These are phyloP conservation scores for Cinara cedri DNA, from an alignment of 2,888 invertebrate species.

Conservation along the genomic window DNA sequence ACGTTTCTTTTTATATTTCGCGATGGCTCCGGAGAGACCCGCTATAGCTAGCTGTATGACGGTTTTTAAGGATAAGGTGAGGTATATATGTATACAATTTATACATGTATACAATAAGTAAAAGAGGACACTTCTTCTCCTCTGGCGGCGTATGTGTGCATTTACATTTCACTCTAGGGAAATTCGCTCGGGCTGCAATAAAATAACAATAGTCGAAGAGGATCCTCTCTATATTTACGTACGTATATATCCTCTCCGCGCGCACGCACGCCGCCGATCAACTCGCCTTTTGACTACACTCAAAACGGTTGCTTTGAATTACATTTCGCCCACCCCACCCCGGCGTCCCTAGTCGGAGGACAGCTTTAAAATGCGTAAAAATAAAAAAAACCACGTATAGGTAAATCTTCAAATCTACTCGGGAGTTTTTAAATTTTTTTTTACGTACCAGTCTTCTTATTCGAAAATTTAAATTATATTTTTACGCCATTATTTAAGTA, in stretches of 20 bases:
- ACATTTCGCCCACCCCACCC: slow-evolving; percentile 1
- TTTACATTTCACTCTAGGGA: slow-evolving; percentile 56
- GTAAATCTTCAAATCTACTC: too few species aligned
- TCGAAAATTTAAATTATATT: too few species aligned
- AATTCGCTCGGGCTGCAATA: slow-evolving; percentile 48
- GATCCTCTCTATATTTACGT: too few species aligned
- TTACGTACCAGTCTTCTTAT: too few species aligned
- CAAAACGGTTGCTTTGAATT: slow-evolving; percentile 40
- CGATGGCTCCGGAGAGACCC: slow-evolving; percentile 35
- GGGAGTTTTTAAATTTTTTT: too few species aligned
- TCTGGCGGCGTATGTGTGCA: slow-evolving; percentile 5
- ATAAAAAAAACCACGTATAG: background rate
- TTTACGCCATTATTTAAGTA: too few species aligned
- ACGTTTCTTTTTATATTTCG: slow-evolving; percentile 38
- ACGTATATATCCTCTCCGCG: background rate
- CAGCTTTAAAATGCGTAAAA: background rate
- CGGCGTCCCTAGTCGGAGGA: too few species aligned
- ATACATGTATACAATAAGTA: too few species aligned
- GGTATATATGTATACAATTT: background rate
- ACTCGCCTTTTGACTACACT: slow-evolving; percentile 28
- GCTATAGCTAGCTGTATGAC: background rate
- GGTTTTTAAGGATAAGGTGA: slow-evolving; percentile 34
- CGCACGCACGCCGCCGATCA: slow-evolving; percentile 28
- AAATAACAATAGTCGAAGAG: slow-evolving; percentile 56
- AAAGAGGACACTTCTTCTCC: slow-evolving; percentile 37